Percentiles rank a stretch among this genome's conserved stretches.
phyloP scores from a whole-genome alignment of 2,113 vertebrate species.

The Trogon melanurus region DNA sequence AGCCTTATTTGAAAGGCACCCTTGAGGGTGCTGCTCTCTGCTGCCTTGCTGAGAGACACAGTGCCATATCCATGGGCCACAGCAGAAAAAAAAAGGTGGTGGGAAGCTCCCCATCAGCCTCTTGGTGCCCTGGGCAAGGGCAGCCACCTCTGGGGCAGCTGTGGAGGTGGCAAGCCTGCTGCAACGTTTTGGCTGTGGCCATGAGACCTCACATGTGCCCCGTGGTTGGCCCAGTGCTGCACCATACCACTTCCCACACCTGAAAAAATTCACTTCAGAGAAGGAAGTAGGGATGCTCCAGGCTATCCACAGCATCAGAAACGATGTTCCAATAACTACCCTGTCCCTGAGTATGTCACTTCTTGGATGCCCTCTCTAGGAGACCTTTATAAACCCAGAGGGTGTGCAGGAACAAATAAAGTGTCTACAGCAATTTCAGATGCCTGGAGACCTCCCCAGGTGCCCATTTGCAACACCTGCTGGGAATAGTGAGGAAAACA shows the following conservation, averaged over 20 bases:
- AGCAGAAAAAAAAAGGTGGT: not conserved
- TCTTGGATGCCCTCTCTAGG: not conserved
- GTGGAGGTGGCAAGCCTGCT: not conserved
- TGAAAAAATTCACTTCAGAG: not conserved
- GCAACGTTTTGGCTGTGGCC: not conserved
- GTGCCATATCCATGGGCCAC: rapidly evolving
- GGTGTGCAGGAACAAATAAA: not conserved
- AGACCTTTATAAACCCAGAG: not conserved
- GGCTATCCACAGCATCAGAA: not conserved
- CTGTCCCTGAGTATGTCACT: not conserved
- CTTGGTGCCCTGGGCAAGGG: rapidly evolving
- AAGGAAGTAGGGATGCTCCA: not conserved
- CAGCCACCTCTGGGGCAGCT: not conserved
- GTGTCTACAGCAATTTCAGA: not conserved
- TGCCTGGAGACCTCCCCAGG: not conserved
- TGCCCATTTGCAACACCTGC: not conserved
- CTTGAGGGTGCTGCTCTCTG: not conserved
- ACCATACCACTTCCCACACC: not conserved
- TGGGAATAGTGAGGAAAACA: not conserved
- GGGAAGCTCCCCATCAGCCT: rapidly evolving
- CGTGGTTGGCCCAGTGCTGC: not conserved
- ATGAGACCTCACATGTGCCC: rapidly evolving
- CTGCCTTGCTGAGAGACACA: rapidly evolving
- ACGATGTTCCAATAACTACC: not conserved
- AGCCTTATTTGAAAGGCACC: not conserved